A percentile compares a stretch with the other conserved stretches of the same genome.
phyloP scores from a whole-genome alignment of 2,797 vertebrate species.

The Zenarchopterus dispar region DNA sequence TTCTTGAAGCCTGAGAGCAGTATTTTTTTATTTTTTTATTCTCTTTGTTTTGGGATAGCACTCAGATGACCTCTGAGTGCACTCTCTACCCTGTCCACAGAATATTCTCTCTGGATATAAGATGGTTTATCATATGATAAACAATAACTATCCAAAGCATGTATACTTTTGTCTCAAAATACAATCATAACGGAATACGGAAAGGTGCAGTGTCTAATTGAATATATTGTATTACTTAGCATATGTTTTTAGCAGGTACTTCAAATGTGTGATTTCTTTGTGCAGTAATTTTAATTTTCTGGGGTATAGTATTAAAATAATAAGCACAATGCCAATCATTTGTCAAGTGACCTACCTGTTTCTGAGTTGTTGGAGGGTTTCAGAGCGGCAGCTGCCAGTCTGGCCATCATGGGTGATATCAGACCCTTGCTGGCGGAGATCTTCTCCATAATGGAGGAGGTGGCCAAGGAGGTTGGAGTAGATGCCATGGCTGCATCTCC shows the following conservation, averaged over 20 bases:
- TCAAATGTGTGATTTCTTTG: neutral
- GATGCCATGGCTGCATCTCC: conserved; percentile 82
- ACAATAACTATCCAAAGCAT: no score
- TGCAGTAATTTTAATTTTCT: neutral
- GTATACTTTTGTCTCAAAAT: neutral
- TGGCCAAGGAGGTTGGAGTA: conserved; percentile 85
- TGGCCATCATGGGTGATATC: conserved; percentile 99
- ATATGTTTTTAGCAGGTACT: no score
- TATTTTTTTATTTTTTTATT: conserved; percentile 53
- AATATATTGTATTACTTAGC: neutral
- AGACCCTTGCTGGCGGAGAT: conserved; percentile 97
- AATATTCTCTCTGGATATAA: conserved; percentile 11
- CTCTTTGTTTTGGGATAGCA: conserved; percentile 54
- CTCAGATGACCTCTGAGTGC: conserved; percentile 69
- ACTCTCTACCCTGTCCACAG: conserved; percentile 48
- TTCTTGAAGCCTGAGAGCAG: conserved; percentile 75
- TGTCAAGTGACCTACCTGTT: conserved; percentile 80
- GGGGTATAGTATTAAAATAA: neutral
- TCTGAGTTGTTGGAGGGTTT: conserved; percentile 89
- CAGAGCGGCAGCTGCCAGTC: conserved; percentile 94
- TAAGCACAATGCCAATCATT: neutral
- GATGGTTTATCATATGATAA: neutral
- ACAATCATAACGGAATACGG: neutral
- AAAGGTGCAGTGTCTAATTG: neutral
- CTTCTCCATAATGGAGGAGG: conserved; percentile 96